Evolutionary conservation across 2,797 vertebrate genomes (phyloP).

Genomic region (Luscinia megarhynchos): DNA sequence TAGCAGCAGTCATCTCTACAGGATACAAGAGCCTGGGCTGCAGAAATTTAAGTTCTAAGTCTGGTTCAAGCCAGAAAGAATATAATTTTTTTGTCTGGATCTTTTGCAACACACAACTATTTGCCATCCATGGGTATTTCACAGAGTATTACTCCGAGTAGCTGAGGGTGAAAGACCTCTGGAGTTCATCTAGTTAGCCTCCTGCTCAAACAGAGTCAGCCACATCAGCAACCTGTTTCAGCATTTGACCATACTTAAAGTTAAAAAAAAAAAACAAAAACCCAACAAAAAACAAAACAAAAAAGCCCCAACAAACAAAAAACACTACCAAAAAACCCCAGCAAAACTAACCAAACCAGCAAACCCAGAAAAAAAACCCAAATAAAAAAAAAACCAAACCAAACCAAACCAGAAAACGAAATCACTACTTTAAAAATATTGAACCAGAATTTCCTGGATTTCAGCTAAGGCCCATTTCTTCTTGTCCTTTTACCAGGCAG

Average conservation of each 20-base stretch:
- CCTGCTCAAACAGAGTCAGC: neutral
- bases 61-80: neutral
- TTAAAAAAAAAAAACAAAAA: neutral
- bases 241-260: neutral
- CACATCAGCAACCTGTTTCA: neutral
- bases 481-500: neutral
- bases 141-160: neutral
- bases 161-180: neutral
- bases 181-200: neutral
- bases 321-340: no score
- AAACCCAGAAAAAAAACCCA: neutral
- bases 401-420: neutral
- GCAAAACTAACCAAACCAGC: neutral
- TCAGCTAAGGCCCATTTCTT: neutral
- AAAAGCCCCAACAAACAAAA: neutral
- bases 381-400: neutral
- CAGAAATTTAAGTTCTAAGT: neutral
- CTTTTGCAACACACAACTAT: neutral
- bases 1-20: neutral
- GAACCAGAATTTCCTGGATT: neutral
- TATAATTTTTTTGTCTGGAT: neutral
- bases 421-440: neutral
- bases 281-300: no score
- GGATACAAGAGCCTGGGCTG: neutral
- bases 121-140: neutral